Evolutionary conservation across 37 sponge, comb jelly and placozoan species (phyloP), one percentile per base, ranked within the genome.

Genomic region (Ianthella basta): DNA sequence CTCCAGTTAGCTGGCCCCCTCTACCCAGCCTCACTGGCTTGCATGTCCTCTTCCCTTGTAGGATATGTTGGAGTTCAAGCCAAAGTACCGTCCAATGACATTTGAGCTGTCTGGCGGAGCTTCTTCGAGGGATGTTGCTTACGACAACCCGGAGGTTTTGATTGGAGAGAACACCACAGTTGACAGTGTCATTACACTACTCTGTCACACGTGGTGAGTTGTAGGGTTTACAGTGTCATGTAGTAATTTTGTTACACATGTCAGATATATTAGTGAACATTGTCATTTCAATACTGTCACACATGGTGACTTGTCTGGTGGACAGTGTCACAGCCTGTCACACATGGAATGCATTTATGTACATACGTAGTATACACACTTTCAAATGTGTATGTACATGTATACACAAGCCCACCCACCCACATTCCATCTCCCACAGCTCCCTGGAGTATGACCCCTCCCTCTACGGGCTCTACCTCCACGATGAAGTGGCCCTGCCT

Each of bases 391-490:
- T 44, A 8, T 44, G 8, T 44, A 8, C 8, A 8, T 44, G 50
- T 35, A n/a, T 35, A 69, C 35, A 69, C 70, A 69, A 30, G 27
- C 70, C 10, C 35, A 69, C 35, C 12, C 35, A 69, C 33, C 1
- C 70, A 69, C 70, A 69, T 33, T 18, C 35, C 12, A 30, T 27
- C 70, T 4, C 70, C 12, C 70, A 69, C 70, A 96, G 93, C 60
- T 92, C 93, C n/a, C 81, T 96, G 39, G 96, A 96, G 66, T 96
- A 93, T 65, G 91, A 85, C 40, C 90, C 96, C 70, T 72, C 87
- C 27, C 90, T 87, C 81, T 96, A 96, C 83, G 96, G 96, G 0
- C 82, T 96, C n/a, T 96, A 83, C 66, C 89, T 93, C 73, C 96
- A 96, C 55, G 91, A 96, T 32, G 89, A 93, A 41, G 59, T 80